phyloP scores from a whole-genome alignment of 1,140 invertebrate genomes.

The Centruroides sculpturatus region DNA sequence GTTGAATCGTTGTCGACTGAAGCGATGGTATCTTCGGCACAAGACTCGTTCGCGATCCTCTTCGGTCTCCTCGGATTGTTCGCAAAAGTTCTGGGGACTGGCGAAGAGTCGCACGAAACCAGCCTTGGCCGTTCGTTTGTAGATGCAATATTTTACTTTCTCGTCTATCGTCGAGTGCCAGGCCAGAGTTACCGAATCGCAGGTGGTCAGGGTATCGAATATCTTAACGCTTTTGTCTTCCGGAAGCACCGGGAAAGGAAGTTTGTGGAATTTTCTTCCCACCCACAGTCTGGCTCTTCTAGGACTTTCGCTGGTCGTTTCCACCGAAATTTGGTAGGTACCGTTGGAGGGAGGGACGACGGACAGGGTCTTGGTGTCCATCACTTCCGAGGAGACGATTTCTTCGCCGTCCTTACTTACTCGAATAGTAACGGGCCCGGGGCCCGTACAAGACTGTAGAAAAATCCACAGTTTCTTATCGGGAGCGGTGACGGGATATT shows the following conservation, averaged over 20 bases:
- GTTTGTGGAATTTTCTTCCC: conserved; percentile 16
- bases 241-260: conserved; percentile 22
- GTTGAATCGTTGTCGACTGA: conserved; percentile 14
- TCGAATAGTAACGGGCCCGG: conserved; percentile 16
- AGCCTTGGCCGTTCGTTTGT: conserved; percentile 18
- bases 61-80: not conserved
- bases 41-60: conserved; percentile 14
- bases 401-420: conserved; percentile 10
- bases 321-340: conserved; percentile 12
- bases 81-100: conserved; percentile 18
- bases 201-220: conserved; percentile 21
- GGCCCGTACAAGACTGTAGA: conserved; percentile 15
- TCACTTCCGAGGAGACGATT: conserved; percentile 13
- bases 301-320: conserved; percentile 7
- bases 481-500: not conserved
- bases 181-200: conserved; percentile 23
- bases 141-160: conserved; percentile 27
- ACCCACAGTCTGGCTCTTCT: conserved; percentile 9
- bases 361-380: conserved; percentile 16
- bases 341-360: conserved; percentile 5
- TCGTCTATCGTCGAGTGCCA: conserved; percentile 22
- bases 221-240: conserved; percentile 20
- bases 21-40: conserved; percentile 21
- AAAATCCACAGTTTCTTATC: not conserved
- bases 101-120: not conserved